These are phyloP conservation scores for Vanessa tameamea DNA, from an alignment of 1,140 invertebrate species.

Conservation along the genomic window DNA sequence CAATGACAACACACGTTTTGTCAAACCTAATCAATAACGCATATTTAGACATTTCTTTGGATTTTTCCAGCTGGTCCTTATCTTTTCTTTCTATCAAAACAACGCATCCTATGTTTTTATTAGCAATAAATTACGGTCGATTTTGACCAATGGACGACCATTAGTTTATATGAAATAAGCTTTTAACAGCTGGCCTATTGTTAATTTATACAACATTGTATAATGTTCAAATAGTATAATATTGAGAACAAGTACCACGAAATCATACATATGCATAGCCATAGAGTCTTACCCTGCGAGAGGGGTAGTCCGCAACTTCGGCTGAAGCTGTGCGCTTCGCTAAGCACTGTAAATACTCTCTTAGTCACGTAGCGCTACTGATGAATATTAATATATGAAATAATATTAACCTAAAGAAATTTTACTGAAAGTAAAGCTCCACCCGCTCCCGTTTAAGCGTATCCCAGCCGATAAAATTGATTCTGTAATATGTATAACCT, in stretches of 20 bases:
- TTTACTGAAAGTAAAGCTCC: slow-evolving; percentile 43
- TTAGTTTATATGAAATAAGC: too few relatives aligned
- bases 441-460: slow-evolving; percentile 42
- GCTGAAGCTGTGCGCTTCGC: slow-evolving; percentile 50
- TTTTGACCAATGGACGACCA: too few relatives aligned
- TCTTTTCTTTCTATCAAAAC: too few relatives aligned
- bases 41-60: too few relatives aligned
- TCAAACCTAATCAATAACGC: too few relatives aligned
- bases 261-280: slow-evolving; percentile 27
- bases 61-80: too few relatives aligned
- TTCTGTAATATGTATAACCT: too few relatives aligned
- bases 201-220: slow-evolving; percentile 1
- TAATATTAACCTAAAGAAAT: slow-evolving; percentile 63
- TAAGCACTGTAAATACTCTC: slow-evolving; percentile 74
- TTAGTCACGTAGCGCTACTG: slow-evolving; percentile 69
- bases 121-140: too few relatives aligned
- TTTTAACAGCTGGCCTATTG: background rate
- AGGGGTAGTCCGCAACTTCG: slow-evolving; percentile 30
- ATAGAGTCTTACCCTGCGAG: background rate
- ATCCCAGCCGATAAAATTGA: slow-evolving; percentile 23
- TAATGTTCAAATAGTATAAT: background rate
- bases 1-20: too few relatives aligned
- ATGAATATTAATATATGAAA: slow-evolving; percentile 74
- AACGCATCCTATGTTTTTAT: too few relatives aligned
- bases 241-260: slow-evolving; percentile 5